Evolutionary conservation across 2,113 vertebrate genomes (phyloP).

Genomic region (Lepus timidus): DNA sequence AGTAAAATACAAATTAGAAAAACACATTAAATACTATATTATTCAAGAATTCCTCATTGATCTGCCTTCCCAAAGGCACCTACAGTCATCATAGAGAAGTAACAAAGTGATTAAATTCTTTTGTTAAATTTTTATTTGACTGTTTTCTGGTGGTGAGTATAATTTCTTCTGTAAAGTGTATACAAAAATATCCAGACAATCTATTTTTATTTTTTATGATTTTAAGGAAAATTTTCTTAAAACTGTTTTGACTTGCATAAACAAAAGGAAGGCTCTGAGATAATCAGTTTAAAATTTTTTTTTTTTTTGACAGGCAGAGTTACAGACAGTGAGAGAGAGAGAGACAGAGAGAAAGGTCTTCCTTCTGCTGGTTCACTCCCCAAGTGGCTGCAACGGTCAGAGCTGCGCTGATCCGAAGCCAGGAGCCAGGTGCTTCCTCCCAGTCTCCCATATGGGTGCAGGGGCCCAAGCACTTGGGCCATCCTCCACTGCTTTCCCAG

Average conservation of each 20-base stretch:
- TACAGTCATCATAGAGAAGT: not conserved
- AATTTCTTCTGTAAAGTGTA: not conserved
- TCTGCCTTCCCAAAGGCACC: not conserved
- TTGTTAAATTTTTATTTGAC: slow-evolving; percentile 26
- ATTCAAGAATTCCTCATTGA: slow-evolving; percentile 2
- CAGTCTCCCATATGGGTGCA: too few relatives aligned
- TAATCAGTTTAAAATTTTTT: not conserved
- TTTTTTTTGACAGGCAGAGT: too few relatives aligned
- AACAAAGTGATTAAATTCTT: not conserved
- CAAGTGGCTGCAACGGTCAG: too few relatives aligned
- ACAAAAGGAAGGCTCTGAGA: slow-evolving; percentile 18
- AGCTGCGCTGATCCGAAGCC: too few relatives aligned
- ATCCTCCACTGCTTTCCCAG: too few relatives aligned
- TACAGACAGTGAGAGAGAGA: too few relatives aligned
- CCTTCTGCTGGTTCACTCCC: too few relatives aligned
- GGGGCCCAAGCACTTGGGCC: too few relatives aligned
- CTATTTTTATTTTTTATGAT: not conserved
- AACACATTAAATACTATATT: slow-evolving; percentile 28
- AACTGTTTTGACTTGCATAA: slow-evolving; percentile 28
- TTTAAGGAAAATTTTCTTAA: not conserved
- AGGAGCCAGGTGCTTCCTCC: too few relatives aligned
- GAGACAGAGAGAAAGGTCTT: too few relatives aligned
- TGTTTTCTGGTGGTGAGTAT: slow-evolving; percentile 3
- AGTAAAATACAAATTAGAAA: slow-evolving; percentile 27
- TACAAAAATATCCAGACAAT: slow-evolving; percentile 11